Percentiles rank a stretch among this genome's conserved stretches.
These are phyloP conservation scores for Hyperoplus lanceolatus DNA, from an alignment of 2,797 vertebrate genomes.

Conservation along the genomic window DNA sequence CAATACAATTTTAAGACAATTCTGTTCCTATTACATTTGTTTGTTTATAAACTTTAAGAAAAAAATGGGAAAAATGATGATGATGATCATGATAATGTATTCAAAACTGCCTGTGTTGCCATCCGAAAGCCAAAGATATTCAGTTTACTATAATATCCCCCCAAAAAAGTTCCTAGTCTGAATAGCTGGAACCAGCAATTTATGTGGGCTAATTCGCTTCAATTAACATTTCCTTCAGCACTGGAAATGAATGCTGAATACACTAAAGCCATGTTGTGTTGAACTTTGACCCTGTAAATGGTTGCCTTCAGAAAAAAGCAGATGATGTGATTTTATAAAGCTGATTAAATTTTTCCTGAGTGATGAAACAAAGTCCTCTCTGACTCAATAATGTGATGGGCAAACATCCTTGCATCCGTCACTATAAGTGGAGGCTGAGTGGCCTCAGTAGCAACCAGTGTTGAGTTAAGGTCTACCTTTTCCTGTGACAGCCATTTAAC, in stretches of 20 bases:
- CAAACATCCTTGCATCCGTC: conserved; percentile 73
- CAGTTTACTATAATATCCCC: not conserved
- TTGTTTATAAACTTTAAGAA: not conserved
- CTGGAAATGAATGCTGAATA: not conserved
- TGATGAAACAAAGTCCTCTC: conserved; percentile 54
- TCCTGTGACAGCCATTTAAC: conserved; percentile 80
- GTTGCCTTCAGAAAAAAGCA: conserved; percentile 9
- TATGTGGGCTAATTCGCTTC: not conserved
- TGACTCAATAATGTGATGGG: conserved; percentile 57
- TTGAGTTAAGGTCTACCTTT: conserved; percentile 79
- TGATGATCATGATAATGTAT: not conserved
- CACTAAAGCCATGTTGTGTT: not conserved
- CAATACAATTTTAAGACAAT: too few relatives aligned
- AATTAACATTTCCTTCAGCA: not conserved
- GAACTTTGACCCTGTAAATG: not conserved
- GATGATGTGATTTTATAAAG: conserved; percentile 20
- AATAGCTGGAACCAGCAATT: not conserved
- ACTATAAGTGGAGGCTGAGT: conserved; percentile 74
- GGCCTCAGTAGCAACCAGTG: conserved; percentile 73
- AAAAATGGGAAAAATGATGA: not conserved
- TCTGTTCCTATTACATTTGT: too few relatives aligned
- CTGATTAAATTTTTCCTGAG: conserved; percentile 35
- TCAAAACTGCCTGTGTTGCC: not conserved
- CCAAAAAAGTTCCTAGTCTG: not conserved
- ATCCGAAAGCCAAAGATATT: not conserved